phyloP scores from a whole-genome alignment of 2,888 invertebrate species.

The Ashinkailepas kermadecensis region DNA sequence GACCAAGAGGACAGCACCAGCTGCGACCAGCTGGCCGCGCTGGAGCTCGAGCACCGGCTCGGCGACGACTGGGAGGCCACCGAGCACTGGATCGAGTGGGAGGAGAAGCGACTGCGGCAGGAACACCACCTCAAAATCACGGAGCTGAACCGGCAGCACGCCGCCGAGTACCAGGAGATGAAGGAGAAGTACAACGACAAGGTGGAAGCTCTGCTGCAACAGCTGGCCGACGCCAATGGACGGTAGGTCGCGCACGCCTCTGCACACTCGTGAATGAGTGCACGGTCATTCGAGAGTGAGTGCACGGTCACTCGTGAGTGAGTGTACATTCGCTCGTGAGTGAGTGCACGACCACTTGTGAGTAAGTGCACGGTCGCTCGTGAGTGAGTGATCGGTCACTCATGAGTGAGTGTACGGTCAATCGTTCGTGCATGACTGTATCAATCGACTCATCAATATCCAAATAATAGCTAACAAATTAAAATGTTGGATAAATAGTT shows the following conservation, averaged over 20 bases:
- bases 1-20: constrained; percentile 51
- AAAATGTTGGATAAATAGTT: no score
- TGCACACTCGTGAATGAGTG: no score
- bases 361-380: no score
- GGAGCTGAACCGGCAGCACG: constrained; percentile 36
- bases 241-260: constrained; percentile 36
- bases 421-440: no score
- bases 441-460: no score
- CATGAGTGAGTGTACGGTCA: no score
- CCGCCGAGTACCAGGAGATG: constrained; percentile 60
- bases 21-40: constrained; percentile 40
- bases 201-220: constrained; percentile 42
- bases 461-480: no score
- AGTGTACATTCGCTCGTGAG: no score
- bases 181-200: constrained; percentile 68
- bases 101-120: constrained; percentile 59
- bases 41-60: constrained; percentile 33
- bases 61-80: constrained; percentile 22
- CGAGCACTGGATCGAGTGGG: constrained; percentile 41
- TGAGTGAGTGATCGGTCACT: no score
- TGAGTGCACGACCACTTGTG: no score
- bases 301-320: no score
- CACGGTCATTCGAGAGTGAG: no score
- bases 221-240: constrained; percentile 42
- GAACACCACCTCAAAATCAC: constrained; percentile 54